phyloP scores from a whole-genome alignment of 2,113 vertebrate species.

The Aramus guarauna region DNA sequence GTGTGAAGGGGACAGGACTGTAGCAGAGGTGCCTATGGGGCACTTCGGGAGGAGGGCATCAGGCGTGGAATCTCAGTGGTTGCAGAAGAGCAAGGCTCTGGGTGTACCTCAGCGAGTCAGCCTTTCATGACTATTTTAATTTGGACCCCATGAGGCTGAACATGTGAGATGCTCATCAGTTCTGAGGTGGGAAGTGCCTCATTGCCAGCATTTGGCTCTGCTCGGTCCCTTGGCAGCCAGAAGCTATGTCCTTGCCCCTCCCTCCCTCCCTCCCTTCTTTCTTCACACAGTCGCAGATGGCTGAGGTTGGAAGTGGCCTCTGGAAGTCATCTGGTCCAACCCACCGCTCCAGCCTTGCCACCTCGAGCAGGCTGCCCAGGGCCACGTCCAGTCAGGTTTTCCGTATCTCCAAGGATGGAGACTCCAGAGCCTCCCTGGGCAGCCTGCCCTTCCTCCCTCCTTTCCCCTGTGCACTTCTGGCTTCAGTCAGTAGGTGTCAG shows the following conservation, averaged over 20 bases:
- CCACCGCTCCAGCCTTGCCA: not conserved
- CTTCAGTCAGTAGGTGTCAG: not conserved
- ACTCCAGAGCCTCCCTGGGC: no score
- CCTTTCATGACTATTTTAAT: not conserved
- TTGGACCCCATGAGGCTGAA: not conserved
- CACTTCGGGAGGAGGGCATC: not conserved
- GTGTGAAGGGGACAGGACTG: not conserved
- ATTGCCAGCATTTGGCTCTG: not conserved
- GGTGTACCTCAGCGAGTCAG: not conserved
- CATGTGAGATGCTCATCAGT: not conserved
- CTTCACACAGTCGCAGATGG: not conserved
- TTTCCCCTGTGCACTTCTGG: not conserved
- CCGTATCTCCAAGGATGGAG: not conserved
- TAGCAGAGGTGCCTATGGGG: not conserved
- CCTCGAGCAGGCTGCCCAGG: not conserved
- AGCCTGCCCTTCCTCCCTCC: not conserved
- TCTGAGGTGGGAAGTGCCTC: not conserved
- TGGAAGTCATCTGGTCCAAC: not conserved
- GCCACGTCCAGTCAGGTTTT: not conserved
- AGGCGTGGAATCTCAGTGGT: accelerated
- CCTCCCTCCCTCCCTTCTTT: not conserved
- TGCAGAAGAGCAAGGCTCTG: not conserved
- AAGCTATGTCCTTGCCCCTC: not conserved
- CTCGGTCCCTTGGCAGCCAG: not conserved
- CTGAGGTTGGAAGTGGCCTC: not conserved